Percentiles rank a stretch among this genome's conserved stretches.
Evolutionary conservation across 2,888 invertebrate genomes (phyloP).

Genomic region (Cheilosia grossa): DNA sequence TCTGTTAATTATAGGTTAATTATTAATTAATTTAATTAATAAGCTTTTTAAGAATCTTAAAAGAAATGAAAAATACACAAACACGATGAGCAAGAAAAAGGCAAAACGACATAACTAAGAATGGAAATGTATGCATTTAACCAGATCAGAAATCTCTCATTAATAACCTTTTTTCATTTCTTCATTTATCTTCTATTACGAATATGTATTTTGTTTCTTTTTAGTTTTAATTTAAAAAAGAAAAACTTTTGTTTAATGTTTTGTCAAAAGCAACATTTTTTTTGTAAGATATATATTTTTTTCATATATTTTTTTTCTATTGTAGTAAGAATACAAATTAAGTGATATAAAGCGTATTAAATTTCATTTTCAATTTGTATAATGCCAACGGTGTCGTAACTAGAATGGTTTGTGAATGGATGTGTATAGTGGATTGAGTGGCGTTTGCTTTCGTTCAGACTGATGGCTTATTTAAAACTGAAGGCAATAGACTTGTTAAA

Average conservation of each 20-base stretch:
- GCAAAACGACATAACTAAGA: slow-evolving; percentile 69
- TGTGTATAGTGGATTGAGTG: neutral
- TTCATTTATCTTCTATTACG: neutral
- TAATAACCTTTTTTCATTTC: slow-evolving; percentile 35
- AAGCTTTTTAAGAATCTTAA: slow-evolving; percentile 68
- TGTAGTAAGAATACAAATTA: slow-evolving; percentile 68
- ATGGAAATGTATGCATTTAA: slow-evolving; percentile 73
- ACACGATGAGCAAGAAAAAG: slow-evolving; percentile 67
- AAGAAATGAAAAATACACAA: slow-evolving; percentile 11
- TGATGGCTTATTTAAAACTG: too few species aligned
- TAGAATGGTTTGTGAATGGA: slow-evolving; percentile 19
- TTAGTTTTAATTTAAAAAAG: slow-evolving; percentile 41
- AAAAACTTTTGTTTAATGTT: slow-evolving; percentile 30
- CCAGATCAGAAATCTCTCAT: slow-evolving; percentile 59
- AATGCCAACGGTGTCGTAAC: neutral
- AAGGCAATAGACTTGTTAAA: too few species aligned
- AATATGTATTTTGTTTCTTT: slow-evolving; percentile 24
- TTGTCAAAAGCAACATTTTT: slow-evolving; percentile 33
- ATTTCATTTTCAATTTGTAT: slow-evolving; percentile 31
- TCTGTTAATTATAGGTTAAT: slow-evolving; percentile 74
- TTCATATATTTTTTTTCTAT: slow-evolving; percentile 52
- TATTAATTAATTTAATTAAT: slow-evolving; percentile 70
- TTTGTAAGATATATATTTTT: slow-evolving; percentile 50
- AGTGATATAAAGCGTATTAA: slow-evolving; percentile 62
- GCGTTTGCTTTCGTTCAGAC: too few species aligned